Evolutionary conservation across 2,797 vertebrate species (phyloP).

Genomic region (Eulemur albifrons): DNA sequence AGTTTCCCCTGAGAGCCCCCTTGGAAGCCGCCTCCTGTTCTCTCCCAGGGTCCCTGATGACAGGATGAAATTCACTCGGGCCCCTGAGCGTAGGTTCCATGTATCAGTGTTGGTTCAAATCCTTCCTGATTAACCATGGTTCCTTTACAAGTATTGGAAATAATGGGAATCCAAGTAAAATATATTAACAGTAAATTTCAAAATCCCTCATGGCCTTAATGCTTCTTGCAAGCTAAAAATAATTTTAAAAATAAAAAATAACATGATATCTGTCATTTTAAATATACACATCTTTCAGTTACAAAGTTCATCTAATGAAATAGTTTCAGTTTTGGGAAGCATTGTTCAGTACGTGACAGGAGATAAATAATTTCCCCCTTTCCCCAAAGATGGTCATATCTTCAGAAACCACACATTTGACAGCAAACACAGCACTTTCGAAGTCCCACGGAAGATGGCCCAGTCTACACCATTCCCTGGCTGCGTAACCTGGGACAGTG

Average conservation of each 20-base stretch:
- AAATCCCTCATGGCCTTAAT: background rate
- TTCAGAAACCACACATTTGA: background rate
- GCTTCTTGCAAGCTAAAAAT: background rate
- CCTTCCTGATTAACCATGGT: background rate
- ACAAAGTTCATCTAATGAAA: background rate
- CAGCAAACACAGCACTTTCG: accelerated
- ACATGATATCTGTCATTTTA: background rate
- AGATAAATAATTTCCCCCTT: background rate
- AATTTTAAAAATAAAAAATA: background rate
- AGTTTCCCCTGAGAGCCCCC: background rate
- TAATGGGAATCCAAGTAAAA: background rate
- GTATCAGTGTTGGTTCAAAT: accelerated
- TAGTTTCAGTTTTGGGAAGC: background rate
- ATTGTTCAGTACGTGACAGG: background rate
- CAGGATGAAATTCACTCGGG: background rate
- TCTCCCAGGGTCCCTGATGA: background rate
- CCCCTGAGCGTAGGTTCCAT: background rate
- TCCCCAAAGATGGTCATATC: background rate
- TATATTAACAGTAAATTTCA: background rate
- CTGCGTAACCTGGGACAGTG: too few species aligned
- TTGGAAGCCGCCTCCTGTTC: background rate
- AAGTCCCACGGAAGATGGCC: background rate
- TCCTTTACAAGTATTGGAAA: background rate
- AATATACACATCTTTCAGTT: accelerated
- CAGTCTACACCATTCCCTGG: accelerated